Evolutionary conservation across 1,140 invertebrate genomes (phyloP), one percentile per base, ranked within the genome.

Genomic region (Bombus vancouverensis): DNA sequence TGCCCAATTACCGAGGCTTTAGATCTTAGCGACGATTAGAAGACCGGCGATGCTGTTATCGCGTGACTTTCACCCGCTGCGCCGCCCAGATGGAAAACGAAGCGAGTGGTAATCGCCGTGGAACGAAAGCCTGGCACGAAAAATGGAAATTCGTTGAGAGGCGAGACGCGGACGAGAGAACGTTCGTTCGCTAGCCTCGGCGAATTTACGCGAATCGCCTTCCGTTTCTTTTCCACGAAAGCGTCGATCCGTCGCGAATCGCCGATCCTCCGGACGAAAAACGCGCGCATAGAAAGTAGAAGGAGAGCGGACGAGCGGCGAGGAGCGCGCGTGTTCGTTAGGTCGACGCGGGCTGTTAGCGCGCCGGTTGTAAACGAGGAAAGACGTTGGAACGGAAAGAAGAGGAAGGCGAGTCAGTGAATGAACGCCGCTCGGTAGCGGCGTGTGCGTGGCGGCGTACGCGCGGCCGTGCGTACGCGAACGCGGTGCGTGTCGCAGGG

Each of bases 41-140:
- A 18, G 22, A 13, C 18, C n/a, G 25, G 3, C 70, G 39, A 39
- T 34, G 73, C 1, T 18, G 12, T 42, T 39, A 39, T 39, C 70
- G 70, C 70, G 53, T 85, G 81, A 87, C 76, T 88, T 22, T 62
- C 34, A 12, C 68, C 25, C n/a, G 44, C 59, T 53, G 12, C 12
- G 28, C 68, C 66, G 42, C 25, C 62, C 6, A 5, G 1, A 65
- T 18, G 25, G 32, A 53, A 10, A 37, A 15, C 13, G 39, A 34
- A 53, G 12, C 22, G 32, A 25, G 34, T 47, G 82, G 28, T n/a
- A 74, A 74, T 47, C 25, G 75, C 22, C 2, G 32, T 15, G 66
- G 34, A 68, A 68, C 34, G 18, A 68, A 47, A 47, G 32, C 3
- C 34, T 68, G 3, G 32, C 62, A 2, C n/a, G n/a, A n/a, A 8